Conservation (phyloP, 92 coral and sea anemone species). For the Paramuricea clavata region DNA sequence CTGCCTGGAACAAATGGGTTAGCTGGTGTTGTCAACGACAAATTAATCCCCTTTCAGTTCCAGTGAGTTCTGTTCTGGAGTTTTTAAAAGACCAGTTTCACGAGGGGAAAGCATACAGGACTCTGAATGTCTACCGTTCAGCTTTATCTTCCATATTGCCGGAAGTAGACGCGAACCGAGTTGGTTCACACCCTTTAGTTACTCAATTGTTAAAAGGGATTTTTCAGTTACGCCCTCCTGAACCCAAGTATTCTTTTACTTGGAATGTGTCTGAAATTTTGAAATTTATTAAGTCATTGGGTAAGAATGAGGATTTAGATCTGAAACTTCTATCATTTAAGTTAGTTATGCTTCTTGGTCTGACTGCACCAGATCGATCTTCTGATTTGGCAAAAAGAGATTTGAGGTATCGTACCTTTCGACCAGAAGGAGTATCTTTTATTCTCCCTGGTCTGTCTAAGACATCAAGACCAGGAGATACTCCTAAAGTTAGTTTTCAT, state of each 20-base stretch:
- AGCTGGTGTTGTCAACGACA: conserved; percentile 11
- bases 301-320: conserved; percentile 6
- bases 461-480: background rate
- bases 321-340: background rate
- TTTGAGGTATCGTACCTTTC: conserved; percentile 39
- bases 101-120: background rate
- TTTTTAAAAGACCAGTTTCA: conserved; percentile 22
- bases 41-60: conserved; percentile 17
- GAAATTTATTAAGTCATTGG: background rate
- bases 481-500: conserved; percentile 56
- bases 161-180: background rate
- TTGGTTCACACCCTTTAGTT: conserved; percentile 9
- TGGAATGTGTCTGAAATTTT: conserved; percentile 9
- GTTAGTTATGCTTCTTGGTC: conserved; percentile 5
- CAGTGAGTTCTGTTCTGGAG: background rate
- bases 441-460: conserved; percentile 58
- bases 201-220: conserved; percentile 14
- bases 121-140: conserved; percentile 9
- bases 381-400: conserved; percentile 56
- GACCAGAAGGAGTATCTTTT: conserved; percentile 61
- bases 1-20: conserved; percentile 25
- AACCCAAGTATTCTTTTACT: conserved; percentile 1
- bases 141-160: background rate
- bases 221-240: background rate
- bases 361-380: conserved; percentile 61